Evolutionary conservation across 2,888 invertebrate species (phyloP), one percentile per base, ranked within the genome.

Genomic region (Cheilosia impressa): DNA sequence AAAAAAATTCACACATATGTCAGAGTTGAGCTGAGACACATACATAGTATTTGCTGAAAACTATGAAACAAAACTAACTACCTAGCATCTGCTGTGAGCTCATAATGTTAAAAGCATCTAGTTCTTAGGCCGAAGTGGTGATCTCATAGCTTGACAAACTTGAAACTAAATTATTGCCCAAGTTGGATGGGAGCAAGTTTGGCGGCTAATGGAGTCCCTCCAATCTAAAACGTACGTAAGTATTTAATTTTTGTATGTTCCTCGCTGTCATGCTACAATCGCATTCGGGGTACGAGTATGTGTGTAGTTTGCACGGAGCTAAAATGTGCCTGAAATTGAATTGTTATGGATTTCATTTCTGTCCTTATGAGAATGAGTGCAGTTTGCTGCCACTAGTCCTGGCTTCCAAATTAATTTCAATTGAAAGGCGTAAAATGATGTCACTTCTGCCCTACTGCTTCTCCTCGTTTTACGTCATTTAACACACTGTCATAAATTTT

Each of bases 91-190:
- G 27, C 27, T 27, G 27, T 62, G 60, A 62, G 27, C 50, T 50
- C 63, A 63, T 63, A 47, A 31, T 13, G 27, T 27, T 13, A 17
- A 62, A 27, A 27, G 27, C 4, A 27, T n/a, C 9, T 50, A 65
- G 31, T 34, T 65, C 31, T 34, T 52, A 22, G 41, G 10, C n/a
- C 15, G 41, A 13, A 41, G 13, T 53, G 41, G 13, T 66, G 66
- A 66, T 53, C 66, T 66, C 52, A 66, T 43, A 38, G 50, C 53
- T 43, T 41, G 66, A 19, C 50, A 50, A 63, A 63, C 50, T 63
- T 50, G 63, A 50, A 47, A 63, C 31, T 50, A 50, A 63, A 63
- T 50, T 34, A 63, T 50, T 63, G 50, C 2, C 27, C 50, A 63
- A 63, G 34, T 63, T 50, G n/a, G 22, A 34, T 19, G 4, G n/a